Conservation (phyloP, 2,113 vertebrate genomes). For the Engraulis encrasicolus region DNA sequence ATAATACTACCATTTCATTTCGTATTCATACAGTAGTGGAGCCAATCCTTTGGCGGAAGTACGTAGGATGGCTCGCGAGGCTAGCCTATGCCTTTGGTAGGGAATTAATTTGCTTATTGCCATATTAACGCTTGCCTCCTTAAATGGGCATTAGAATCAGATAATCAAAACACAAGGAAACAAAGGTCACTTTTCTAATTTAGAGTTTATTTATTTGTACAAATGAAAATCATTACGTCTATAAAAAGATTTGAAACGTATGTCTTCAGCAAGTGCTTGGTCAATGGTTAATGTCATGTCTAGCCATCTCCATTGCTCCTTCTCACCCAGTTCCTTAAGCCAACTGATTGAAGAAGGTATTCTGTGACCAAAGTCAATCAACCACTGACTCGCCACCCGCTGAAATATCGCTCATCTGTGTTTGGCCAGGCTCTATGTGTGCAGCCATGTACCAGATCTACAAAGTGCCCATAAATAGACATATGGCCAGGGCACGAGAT, state of each 20-base stretch:
- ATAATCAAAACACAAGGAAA: background rate
- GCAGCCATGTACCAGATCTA: background rate
- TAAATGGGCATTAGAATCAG: no score
- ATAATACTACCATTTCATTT: no score
- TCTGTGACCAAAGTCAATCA: slow-evolving; percentile 15
- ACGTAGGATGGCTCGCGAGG: no score
- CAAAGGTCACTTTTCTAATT: background rate
- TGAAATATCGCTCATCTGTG: background rate
- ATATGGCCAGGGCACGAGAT: background rate
- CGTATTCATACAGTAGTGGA: no score
- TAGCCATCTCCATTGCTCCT: slow-evolving; percentile 2
- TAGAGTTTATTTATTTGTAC: slow-evolving; percentile 18
- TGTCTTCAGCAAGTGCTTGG: background rate
- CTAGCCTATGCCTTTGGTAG: no score
- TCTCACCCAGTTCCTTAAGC: background rate
- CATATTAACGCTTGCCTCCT: no score
- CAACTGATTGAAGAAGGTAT: slow-evolving; percentile 5
- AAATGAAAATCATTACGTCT: slow-evolving; percentile 18
- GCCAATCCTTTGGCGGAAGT: no score
- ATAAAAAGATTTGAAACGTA: slow-evolving; percentile 15
- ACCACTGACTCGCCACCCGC: slow-evolving; percentile 5
- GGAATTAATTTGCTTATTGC: no score
- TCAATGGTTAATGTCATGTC: slow-evolving; percentile 2
- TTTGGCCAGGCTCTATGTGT: background rate
- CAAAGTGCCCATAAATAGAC: background rate